Percentiles rank a stretch among this genome's conserved stretches.
These are phyloP conservation scores for Tamias sibiricus DNA, from an alignment of 2,113 vertebrate genomes.

Conservation along the genomic window DNA sequence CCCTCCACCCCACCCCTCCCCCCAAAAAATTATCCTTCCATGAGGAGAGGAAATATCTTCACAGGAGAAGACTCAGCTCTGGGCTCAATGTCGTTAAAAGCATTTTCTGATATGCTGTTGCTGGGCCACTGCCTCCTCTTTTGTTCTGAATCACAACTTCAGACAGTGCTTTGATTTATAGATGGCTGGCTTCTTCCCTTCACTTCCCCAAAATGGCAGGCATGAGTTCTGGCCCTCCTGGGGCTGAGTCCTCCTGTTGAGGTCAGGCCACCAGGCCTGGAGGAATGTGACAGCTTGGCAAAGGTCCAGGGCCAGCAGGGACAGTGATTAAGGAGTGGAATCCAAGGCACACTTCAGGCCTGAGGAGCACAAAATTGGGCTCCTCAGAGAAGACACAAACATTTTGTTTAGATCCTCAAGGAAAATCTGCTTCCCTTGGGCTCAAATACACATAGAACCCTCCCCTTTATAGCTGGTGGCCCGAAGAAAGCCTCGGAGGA, in stretches of 20 bases:
- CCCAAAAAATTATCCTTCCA: neutral
- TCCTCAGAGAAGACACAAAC: neutral
- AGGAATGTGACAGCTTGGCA: slow-evolving; percentile 34
- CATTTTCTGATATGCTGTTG: fast-evolving
- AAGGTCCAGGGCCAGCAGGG: neutral
- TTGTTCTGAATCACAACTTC: neutral
- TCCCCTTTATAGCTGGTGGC: neutral
- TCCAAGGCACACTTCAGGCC: neutral
- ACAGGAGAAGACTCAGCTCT: neutral
- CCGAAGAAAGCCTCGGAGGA: neutral
- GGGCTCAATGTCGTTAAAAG: fast-evolving
- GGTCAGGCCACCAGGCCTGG: neutral
- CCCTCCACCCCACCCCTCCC: no score
- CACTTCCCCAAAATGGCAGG: neutral
- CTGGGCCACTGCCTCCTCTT: neutral
- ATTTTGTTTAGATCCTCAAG: neutral
- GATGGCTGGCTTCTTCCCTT: neutral
- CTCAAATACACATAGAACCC: neutral
- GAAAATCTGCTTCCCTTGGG: neutral
- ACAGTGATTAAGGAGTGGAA: neutral
- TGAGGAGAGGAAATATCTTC: neutral
- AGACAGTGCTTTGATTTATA: neutral
- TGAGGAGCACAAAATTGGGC: neutral
- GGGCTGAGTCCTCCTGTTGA: neutral
- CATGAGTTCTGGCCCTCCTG: neutral